These are phyloP conservation scores for Recurvirostra avosetta DNA, from an alignment of 2,113 vertebrate genomes.

Conservation along the genomic window DNA sequence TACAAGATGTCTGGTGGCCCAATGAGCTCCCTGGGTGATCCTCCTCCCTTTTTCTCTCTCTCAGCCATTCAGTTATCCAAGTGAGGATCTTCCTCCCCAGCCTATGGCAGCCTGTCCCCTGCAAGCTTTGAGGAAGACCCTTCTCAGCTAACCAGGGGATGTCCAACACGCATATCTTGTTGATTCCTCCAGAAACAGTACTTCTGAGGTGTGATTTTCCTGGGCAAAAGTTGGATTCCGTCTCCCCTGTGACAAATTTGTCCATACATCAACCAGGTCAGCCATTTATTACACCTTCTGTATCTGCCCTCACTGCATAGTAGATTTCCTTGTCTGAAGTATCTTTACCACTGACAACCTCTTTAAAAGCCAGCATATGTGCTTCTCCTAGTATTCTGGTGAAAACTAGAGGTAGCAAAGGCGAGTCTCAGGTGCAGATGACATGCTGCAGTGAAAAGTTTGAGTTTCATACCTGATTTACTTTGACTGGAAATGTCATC, in stretches of 20 bases:
- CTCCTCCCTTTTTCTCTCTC: background rate
- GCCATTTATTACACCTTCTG: background rate
- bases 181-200: background rate
- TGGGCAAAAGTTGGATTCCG: background rate
- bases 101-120: background rate
- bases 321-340: background rate
- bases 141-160: background rate
- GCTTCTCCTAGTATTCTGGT: background rate
- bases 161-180: background rate
- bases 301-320: background rate
- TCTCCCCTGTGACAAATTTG: background rate
- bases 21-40: background rate
- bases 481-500: background rate
- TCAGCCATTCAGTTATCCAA: background rate
- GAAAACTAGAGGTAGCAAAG: background rate
- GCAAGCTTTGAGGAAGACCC: background rate
- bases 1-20: background rate
- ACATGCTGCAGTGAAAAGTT: background rate
- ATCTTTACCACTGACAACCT: background rate
- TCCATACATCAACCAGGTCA: background rate
- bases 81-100: background rate
- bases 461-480: background rate
- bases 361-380: background rate
- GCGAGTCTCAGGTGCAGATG: background rate
- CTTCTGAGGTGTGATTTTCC: background rate